Evolutionary conservation across 2,113 vertebrate genomes (phyloP).

Genomic region (Melozone crissalis): DNA sequence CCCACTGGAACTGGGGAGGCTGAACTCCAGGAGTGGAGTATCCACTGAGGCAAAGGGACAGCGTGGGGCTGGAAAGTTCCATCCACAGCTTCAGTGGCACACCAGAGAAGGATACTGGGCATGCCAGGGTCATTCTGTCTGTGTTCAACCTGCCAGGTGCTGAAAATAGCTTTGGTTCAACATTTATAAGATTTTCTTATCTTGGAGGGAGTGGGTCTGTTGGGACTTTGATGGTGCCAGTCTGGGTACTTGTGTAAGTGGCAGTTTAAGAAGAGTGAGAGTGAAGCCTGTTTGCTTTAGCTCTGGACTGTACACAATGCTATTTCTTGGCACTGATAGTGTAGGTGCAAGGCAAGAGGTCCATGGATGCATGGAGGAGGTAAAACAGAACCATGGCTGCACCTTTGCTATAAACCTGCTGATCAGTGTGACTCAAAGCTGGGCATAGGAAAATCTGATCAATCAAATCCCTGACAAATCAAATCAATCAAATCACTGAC

Average conservation of each 20-base stretch:
- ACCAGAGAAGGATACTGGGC: neutral
- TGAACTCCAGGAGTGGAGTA: neutral
- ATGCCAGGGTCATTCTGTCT: accelerated
- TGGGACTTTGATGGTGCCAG: neutral
- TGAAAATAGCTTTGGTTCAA: accelerated
- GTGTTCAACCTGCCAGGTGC: neutral
- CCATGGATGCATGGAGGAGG: neutral
- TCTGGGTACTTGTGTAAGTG: neutral
- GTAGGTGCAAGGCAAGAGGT: neutral
- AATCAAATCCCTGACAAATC: too few relatives aligned
- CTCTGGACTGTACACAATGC: neutral
- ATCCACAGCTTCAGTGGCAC: neutral
- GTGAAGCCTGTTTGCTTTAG: neutral
- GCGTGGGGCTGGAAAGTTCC: neutral
- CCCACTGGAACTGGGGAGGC: neutral
- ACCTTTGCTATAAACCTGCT: neutral
- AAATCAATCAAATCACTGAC: too few relatives aligned
- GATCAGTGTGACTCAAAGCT: neutral
- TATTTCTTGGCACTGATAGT: neutral
- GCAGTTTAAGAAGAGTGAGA: neutral
- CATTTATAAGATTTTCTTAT: neutral
- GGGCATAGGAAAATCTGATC: neutral
- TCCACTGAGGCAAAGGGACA: neutral
- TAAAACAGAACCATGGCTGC: neutral
- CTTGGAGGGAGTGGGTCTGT: neutral